Conservation (phyloP, 2,888 invertebrate genomes). For the Phasia obesa region DNA sequence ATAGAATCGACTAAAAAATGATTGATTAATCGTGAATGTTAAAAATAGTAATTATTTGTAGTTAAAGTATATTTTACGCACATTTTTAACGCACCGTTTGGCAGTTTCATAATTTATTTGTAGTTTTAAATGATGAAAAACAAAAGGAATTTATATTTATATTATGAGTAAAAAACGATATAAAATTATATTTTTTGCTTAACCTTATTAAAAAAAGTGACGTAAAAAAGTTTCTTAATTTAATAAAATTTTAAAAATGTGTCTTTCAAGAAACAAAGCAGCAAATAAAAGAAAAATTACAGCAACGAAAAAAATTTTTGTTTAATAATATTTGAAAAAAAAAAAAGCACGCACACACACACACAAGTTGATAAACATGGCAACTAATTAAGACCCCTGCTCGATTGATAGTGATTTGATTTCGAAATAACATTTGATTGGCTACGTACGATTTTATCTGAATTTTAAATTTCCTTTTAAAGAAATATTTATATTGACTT, state of each 20-base stretch:
- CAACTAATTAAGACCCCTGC: conserved; percentile 53
- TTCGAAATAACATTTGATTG: conserved; percentile 43
- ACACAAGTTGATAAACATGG: conserved; percentile 9
- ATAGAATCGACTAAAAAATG: conserved; percentile 49
- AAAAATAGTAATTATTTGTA: not conserved
- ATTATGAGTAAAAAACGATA: not conserved
- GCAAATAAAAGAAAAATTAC: not conserved
- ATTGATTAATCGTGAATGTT: conserved; percentile 57
- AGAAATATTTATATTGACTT: not conserved
- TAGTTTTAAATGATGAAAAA: not conserved
- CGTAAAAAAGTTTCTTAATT: conserved; percentile 48
- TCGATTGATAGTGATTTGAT: conserved; percentile 44
- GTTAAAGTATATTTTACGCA: conserved; percentile 53
- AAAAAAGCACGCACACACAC: too few relatives aligned
- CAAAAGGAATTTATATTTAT: conserved; percentile 17
- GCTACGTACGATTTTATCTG: not conserved
- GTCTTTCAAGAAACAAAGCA: not conserved
- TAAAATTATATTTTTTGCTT: not conserved
- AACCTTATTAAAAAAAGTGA: conserved; percentile 27
- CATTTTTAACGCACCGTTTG: conserved; percentile 50
- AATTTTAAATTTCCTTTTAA: conserved; percentile 57
- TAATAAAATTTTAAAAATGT: conserved; percentile 26
- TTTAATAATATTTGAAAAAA: conserved; percentile 7
- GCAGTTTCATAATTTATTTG: conserved; percentile 40
- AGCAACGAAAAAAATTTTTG: conserved; percentile 27